These are phyloP conservation scores for Florisuga fusca DNA, from an alignment of 2,797 vertebrate species.

Conservation along the genomic window DNA sequence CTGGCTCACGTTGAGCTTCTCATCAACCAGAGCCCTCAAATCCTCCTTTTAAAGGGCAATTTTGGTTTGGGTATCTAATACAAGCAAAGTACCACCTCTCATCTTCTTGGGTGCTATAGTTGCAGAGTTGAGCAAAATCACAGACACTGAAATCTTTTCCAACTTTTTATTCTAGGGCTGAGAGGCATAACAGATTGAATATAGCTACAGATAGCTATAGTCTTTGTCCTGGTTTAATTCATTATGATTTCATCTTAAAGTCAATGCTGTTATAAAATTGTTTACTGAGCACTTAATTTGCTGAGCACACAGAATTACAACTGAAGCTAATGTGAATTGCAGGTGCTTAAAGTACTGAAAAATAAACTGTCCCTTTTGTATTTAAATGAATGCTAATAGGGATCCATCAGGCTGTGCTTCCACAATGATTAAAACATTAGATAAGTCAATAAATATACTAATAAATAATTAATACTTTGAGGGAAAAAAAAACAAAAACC, in stretches of 20 bases:
- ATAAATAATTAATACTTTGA: slow-evolving; percentile 16
- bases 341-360: slow-evolving; percentile 38
- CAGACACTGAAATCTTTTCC: neutral
- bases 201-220: slow-evolving; percentile 35
- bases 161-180: neutral
- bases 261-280: slow-evolving; percentile 2
- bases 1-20: too few species aligned
- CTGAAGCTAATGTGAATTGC: slow-evolving; percentile 24
- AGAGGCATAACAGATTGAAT: slow-evolving; percentile 22
- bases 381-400: slow-evolving; percentile 45
- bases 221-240: slow-evolving; percentile 33
- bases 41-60: neutral
- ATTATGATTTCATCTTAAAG: slow-evolving; percentile 52
- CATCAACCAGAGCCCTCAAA: too few species aligned
- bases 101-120: slow-evolving; percentile 29
- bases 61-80: neutral
- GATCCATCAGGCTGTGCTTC: neutral
- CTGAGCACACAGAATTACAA: slow-evolving; percentile 45
- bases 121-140: neutral
- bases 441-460: neutral
- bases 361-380: slow-evolving; percentile 34
- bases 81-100: neutral
- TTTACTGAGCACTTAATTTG: slow-evolving; percentile 48
- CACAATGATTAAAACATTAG: slow-evolving; percentile 44
- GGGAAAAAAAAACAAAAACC: too few species aligned